phyloP scores from a whole-genome alignment of 2,113 vertebrate species.

The Strigops habroptila region DNA sequence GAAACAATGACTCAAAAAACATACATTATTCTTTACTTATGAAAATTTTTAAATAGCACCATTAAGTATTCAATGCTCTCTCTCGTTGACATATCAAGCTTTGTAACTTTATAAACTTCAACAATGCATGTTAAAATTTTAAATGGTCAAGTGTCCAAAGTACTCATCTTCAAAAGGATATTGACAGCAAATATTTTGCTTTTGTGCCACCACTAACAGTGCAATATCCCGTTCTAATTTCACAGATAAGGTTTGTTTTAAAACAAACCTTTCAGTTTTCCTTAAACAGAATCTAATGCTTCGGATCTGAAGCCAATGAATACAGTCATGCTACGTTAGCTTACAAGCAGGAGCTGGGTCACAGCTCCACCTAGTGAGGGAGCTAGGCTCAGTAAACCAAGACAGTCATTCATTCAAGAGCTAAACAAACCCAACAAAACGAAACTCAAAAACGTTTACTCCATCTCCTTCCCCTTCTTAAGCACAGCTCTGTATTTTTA shows the following conservation, averaged over 20 bases:
- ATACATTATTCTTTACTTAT: not conserved
- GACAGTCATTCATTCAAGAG: accelerated
- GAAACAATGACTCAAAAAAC: not conserved
- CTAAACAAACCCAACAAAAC: no score
- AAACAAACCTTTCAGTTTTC: not conserved
- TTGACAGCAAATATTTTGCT: not conserved
- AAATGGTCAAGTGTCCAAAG: not conserved
- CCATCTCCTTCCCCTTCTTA: not conserved
- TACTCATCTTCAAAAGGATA: not conserved
- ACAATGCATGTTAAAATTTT: not conserved
- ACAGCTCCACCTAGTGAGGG: conserved; percentile 64
- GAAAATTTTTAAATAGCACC: not conserved
- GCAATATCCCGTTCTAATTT: not conserved
- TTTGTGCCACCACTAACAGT: not conserved
- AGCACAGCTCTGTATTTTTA: not conserved
- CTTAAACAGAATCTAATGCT: not conserved
- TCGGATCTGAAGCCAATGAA: not conserved
- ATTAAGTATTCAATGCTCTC: not conserved
- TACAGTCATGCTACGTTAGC: not conserved
- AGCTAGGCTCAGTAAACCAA: not conserved
- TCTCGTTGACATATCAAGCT: not conserved
- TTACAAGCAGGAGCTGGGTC: not conserved
- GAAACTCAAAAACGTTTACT: not conserved
- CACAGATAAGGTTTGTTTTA: not conserved
- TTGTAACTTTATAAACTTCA: not conserved